Evolutionary conservation across 1,140 invertebrate genomes (phyloP).

Genomic region (Galendromus occidentalis): DNA sequence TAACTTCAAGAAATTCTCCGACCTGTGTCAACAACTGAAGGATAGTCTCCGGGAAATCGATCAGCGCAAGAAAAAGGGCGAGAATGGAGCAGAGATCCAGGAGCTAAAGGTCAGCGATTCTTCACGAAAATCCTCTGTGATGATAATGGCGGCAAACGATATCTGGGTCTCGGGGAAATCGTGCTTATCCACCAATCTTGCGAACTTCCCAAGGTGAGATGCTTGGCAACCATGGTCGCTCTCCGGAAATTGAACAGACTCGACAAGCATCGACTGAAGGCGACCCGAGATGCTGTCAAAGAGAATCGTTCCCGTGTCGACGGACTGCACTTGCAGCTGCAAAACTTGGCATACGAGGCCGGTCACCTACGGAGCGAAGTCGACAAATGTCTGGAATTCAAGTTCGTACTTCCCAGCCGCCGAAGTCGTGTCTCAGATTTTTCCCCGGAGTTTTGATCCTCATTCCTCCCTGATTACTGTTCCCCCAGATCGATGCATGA

Average conservation of each 20-base stretch:
- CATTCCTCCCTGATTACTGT: conserved; percentile 20
- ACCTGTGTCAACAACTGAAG: neutral
- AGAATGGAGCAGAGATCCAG: neutral
- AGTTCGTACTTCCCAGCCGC: conserved; percentile 29
- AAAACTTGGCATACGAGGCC: conserved; percentile 86
- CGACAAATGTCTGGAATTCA: conserved; percentile 74
- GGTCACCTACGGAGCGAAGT: conserved; percentile 83
- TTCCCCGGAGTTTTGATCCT: neutral
- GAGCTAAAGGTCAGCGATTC: neutral
- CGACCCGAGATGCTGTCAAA: conserved; percentile 46
- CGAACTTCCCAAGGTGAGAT: neutral
- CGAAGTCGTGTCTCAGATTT: neutral
- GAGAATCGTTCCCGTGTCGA: conserved; percentile 39
- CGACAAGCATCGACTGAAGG: conserved; percentile 63
- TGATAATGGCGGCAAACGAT: neutral
- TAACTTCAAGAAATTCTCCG: neutral
- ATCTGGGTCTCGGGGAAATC: neutral
- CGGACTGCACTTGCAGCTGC: conserved; percentile 64
- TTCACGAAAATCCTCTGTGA: neutral
- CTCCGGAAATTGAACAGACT: conserved; percentile 74
- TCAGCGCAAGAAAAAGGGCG: neutral
- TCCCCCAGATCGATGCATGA: conserved; percentile 82
- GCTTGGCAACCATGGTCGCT: conserved; percentile 1
- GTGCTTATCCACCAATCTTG: neutral
- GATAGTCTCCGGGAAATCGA: neutral